Percentiles rank a stretch among this genome's conserved stretches.
These are phyloP conservation scores for Polyploca ridens DNA, from an alignment of 2,888 invertebrate species.

Conservation along the genomic window DNA sequence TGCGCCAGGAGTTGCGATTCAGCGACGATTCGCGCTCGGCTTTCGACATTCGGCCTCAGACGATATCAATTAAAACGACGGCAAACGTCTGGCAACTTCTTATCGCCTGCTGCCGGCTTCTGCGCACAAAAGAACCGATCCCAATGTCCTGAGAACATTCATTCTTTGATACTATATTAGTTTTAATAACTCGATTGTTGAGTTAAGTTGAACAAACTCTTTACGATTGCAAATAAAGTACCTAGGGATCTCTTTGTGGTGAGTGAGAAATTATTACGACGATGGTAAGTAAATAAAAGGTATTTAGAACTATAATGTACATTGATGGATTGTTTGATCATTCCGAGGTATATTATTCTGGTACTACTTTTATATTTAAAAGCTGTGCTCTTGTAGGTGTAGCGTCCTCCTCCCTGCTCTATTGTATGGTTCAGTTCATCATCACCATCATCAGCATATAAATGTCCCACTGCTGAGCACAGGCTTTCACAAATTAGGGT, in stretches of 20 bases:
- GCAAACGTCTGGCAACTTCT: conserved; percentile 37
- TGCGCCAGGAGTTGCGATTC: neutral
- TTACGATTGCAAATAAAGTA: neutral
- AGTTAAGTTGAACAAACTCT: neutral
- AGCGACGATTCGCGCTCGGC: conserved; percentile 18
- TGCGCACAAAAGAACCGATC: conserved; percentile 32
- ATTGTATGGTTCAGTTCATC: too few relatives aligned
- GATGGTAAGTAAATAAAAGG: too few relatives aligned
- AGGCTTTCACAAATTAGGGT: too few relatives aligned
- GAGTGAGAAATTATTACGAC: neutral
- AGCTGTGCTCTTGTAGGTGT: too few relatives aligned
- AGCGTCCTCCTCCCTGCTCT: too few relatives aligned
- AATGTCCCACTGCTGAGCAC: too few relatives aligned
- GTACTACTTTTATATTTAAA: too few relatives aligned
- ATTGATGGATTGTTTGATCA: too few relatives aligned
- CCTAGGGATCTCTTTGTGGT: neutral
- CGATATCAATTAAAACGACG: conserved; percentile 39
- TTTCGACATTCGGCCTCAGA: conserved; percentile 17
- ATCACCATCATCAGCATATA: too few relatives aligned
- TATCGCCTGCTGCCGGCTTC: conserved; percentile 31
- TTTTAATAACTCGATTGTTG: neutral
- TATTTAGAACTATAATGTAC: too few relatives aligned
- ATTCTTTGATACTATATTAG: neutral
- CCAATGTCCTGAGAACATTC: neutral
- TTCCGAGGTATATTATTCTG: too few relatives aligned